A percentile compares a stretch with the other conserved stretches of the same genome.
Evolutionary conservation across 64 coral and sea anemone species (phyloP).

Genomic region (Trachythela sp.): DNA sequence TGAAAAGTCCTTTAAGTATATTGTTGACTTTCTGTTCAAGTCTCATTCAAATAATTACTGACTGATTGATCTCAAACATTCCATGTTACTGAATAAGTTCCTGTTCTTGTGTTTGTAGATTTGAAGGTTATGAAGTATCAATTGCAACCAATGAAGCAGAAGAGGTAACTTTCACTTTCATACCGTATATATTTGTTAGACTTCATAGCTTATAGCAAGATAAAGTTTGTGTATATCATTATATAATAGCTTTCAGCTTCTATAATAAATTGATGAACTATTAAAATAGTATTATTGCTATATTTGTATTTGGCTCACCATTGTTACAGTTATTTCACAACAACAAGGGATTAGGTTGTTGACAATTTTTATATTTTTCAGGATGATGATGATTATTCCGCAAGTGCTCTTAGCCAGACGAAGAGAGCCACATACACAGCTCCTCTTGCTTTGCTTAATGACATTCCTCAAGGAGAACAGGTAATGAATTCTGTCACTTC

Average conservation of each 20-base stretch:
- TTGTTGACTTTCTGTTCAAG: no score
- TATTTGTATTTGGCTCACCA: background rate
- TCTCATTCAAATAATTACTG: no score
- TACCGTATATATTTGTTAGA: background rate
- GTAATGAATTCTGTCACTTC: slow-evolving; percentile 23
- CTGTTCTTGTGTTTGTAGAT: slow-evolving; percentile 45
- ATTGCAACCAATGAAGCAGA: slow-evolving; percentile 97
- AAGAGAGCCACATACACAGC: slow-evolving; percentile 78
- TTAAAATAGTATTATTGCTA: background rate
- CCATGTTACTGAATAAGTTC: no score
- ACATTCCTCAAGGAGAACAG: slow-evolving; percentile 75
- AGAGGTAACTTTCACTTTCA: slow-evolving; percentile 50
- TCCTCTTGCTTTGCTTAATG: slow-evolving; percentile 76
- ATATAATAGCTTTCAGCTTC: no score
- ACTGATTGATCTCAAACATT: no score
- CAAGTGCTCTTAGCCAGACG: slow-evolving; percentile 55
- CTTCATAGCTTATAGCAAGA: no score
- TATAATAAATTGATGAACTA: background rate
- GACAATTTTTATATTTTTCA: background rate
- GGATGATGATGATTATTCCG: slow-evolving; percentile 98
- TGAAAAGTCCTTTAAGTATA: no score
- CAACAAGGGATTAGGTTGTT: background rate
- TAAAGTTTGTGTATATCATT: no score
- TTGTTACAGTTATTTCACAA: background rate
- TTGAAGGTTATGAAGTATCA: slow-evolving; percentile 83